Conservation (phyloP, 1,140 invertebrate genomes). For the Ceratina calcarata region DNA sequence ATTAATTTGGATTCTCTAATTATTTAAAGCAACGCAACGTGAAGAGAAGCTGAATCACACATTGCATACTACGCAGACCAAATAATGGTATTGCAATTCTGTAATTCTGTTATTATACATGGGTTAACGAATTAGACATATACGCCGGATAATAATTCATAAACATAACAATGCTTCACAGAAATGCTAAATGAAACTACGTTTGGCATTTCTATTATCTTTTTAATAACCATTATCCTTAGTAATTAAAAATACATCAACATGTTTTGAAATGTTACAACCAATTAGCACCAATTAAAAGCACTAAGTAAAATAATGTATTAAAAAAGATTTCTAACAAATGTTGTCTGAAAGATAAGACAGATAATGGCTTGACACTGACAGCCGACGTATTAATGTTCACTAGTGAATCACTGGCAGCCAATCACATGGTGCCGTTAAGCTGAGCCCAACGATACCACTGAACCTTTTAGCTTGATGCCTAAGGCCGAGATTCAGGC, state of each 20-base stretch:
- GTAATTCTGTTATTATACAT: not conserved
- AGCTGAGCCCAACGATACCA: not conserved
- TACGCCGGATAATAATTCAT: not conserved
- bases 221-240: too few species aligned
- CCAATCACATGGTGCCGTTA: not conserved
- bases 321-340: too few species aligned
- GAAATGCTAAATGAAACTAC: not conserved
- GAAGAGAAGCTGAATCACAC: not conserved
- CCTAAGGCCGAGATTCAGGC: constrained; percentile 25
- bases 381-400: constrained; percentile 8
- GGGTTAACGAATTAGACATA: constrained; percentile 1
- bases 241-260: too few species aligned
- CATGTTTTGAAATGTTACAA: too few species aligned
- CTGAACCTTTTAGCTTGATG: constrained; percentile 23
- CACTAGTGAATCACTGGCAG: constrained; percentile 23
- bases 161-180: not conserved
- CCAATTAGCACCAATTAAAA: too few species aligned
- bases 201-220: not conserved
- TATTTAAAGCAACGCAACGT: not conserved
- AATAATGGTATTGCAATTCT: constrained; percentile 1
- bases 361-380: not conserved
- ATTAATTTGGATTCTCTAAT: not conserved
- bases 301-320: too few species aligned
- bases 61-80: not conserved
- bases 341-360: not conserved